Evolutionary conservation across 92 coral and sea anemone species (phyloP).

Genomic region (Bergia sp.): DNA sequence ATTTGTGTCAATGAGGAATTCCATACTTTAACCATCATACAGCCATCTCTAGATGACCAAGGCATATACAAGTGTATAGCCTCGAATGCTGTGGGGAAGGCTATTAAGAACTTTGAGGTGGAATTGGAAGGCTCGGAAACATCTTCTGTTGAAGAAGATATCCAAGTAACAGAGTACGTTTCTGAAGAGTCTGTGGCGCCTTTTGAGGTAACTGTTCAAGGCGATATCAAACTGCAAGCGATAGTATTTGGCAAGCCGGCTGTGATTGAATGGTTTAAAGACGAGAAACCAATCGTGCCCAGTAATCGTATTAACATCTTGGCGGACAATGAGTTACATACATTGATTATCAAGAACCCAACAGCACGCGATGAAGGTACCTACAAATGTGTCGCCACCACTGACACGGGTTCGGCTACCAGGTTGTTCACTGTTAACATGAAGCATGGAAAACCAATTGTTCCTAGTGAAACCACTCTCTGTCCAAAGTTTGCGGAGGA

Average conservation of each 20-base stretch:
- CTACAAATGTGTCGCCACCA: slow-evolving; percentile 54
- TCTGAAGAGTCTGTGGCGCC: slow-evolving; percentile 56
- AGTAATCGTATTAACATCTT: slow-evolving; percentile 52
- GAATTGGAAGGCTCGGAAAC: slow-evolving; percentile 68
- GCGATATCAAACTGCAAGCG: slow-evolving; percentile 64
- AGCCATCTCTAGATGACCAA: slow-evolving; percentile 60
- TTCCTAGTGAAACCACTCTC: slow-evolving; percentile 27
- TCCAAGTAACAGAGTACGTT: slow-evolving; percentile 42
- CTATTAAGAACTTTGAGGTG: slow-evolving; percentile 72
- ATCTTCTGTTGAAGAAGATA: slow-evolving; percentile 44
- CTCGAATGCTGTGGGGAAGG: slow-evolving; percentile 68
- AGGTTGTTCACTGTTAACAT: slow-evolving; percentile 42
- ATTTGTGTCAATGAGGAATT: slow-evolving; percentile 53
- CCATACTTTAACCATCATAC: slow-evolving; percentile 56
- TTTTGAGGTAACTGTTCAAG: slow-evolving; percentile 75
- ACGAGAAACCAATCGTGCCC: slow-evolving; percentile 47
- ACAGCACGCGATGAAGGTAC: slow-evolving; percentile 55
- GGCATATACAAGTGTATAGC: slow-evolving; percentile 81
- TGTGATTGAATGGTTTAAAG: slow-evolving; percentile 60
- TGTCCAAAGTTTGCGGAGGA: slow-evolving; percentile 72
- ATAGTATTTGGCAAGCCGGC: slow-evolving; percentile 35
- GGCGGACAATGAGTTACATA: slow-evolving; percentile 55
- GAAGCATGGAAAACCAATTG: slow-evolving; percentile 49
- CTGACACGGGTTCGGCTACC: slow-evolving; percentile 43
- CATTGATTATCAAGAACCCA: slow-evolving; percentile 55